phyloP scores from a whole-genome alignment of 53 echinoderm and acorn worm species.

The Echinometra lucunter region DNA sequence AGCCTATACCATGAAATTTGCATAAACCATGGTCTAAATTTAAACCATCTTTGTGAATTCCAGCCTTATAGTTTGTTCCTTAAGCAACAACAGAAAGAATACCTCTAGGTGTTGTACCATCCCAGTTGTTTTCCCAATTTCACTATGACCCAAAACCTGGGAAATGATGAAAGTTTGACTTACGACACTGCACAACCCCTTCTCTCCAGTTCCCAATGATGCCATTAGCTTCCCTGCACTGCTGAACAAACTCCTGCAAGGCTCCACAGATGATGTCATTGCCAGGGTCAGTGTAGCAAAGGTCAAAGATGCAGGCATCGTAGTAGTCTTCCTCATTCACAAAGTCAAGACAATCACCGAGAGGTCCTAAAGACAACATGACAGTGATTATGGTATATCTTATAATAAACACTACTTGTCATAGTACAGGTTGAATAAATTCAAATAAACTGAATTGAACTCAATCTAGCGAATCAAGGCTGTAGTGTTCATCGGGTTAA shows the following conservation, averaged over 20 bases:
- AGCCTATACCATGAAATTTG: too few species aligned
- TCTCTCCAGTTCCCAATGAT: constrained; percentile 73
- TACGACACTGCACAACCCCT: constrained; percentile 70
- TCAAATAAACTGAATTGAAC: too few species aligned
- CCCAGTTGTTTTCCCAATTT: background rate
- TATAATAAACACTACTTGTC: too few species aligned
- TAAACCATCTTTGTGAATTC: too few species aligned
- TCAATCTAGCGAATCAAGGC: too few species aligned
- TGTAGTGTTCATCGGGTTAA: too few species aligned
- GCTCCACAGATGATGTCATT: constrained; percentile 80
- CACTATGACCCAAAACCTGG: background rate
- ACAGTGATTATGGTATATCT: too few species aligned
- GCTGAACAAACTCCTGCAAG: constrained; percentile 81
- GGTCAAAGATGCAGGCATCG: constrained; percentile 75
- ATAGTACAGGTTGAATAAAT: too few species aligned
- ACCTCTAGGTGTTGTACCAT: background rate
- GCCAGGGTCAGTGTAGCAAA: constrained; percentile 70
- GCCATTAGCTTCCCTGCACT: constrained; percentile 77
- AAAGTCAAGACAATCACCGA: constrained; percentile 70
- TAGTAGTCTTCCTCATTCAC: constrained; percentile 75
- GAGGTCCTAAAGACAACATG: constrained; percentile 72
- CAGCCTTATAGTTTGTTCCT: too few species aligned
- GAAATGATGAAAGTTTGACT: constrained; percentile 11
- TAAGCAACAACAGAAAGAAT: too few species aligned
- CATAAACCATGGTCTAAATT: too few species aligned